A percentile compares a stretch with the other conserved stretches of the same genome.
These are phyloP conservation scores for Peromyscus maniculatus DNA, from an alignment of 2,113 vertebrate genomes.

Conservation along the genomic window DNA sequence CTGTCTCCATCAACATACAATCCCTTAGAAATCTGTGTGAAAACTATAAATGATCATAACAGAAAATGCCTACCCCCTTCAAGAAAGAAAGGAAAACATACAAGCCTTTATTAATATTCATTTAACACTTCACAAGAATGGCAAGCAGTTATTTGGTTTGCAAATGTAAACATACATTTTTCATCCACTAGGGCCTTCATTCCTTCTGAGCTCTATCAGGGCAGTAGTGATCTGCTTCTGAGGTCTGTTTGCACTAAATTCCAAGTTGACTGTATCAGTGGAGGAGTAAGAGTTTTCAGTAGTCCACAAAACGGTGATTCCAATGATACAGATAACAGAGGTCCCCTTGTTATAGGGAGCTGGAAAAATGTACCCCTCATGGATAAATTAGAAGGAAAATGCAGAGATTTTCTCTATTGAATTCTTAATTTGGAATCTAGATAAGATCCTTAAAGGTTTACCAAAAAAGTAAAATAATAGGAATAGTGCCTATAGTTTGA, in stretches of 20 bases:
- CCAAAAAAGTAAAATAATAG: slow-evolving; percentile 1
- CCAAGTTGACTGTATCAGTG: slow-evolving; percentile 17
- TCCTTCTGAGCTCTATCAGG: slow-evolving; percentile 49
- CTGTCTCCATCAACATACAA: neutral
- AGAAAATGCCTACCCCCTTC: neutral
- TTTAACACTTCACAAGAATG: slow-evolving; percentile 67
- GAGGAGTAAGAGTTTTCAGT: neutral
- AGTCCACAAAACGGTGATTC: neutral
- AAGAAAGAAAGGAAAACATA: slow-evolving; percentile 27
- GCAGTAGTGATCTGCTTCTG: slow-evolving; percentile 33
- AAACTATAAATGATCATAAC: neutral
- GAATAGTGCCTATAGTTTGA: neutral
- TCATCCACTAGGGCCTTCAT: slow-evolving; percentile 49
- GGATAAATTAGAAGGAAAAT: slow-evolving; percentile 1
- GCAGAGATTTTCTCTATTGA: neutral
- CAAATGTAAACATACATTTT: slow-evolving; percentile 76
- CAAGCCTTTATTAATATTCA: slow-evolving; percentile 62
- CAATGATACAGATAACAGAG: neutral
- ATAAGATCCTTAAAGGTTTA: neutral
- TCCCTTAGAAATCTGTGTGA: slow-evolving; percentile 18
- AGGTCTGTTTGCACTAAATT: slow-evolving; percentile 58
- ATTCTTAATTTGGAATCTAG: slow-evolving; percentile 1
- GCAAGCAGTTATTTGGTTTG: slow-evolving; percentile 69
- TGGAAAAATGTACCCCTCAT: neutral
- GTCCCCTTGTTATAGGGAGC: neutral